A percentile compares a stretch with the other conserved stretches of the same genome.
phyloP scores from a whole-genome alignment of 2,888 invertebrate genomes.

The Drosophila kokeensis region DNA sequence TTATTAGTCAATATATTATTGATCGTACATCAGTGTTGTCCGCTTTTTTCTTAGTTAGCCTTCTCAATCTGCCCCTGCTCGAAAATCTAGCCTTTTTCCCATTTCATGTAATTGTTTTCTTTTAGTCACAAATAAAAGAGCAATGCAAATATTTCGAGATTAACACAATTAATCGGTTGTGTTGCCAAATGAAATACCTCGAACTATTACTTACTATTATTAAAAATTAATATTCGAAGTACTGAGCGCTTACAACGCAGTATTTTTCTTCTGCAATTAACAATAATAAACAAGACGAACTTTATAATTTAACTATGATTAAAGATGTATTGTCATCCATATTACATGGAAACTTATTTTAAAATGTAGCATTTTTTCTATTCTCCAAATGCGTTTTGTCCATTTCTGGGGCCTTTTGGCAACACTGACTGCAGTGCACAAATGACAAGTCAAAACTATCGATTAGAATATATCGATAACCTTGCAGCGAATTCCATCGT shows the following conservation, averaged over 20 bases:
- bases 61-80: background rate
- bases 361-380: background rate
- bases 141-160: background rate
- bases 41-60: too few relatives aligned
- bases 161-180: background rate
- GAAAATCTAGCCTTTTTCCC: background rate
- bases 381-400: background rate
- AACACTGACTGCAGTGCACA: conserved; percentile 1
- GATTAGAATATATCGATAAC: conserved; percentile 40
- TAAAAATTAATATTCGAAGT: background rate
- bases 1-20: background rate
- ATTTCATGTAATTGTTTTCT: background rate
- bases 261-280: background rate
- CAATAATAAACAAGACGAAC: background rate
- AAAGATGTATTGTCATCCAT: background rate
- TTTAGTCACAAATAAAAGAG: background rate
- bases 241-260: background rate
- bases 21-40: background rate
- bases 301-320: background rate
- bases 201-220: background rate
- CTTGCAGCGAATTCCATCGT: conserved; percentile 33
- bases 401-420: background rate
- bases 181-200: background rate
- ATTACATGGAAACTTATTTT: background rate
- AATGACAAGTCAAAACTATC: background rate